A percentile compares a stretch with the other conserved stretches of the same genome.
Evolutionary conservation across 2,888 invertebrate species (phyloP).

Genomic region (Merodon equestris): DNA sequence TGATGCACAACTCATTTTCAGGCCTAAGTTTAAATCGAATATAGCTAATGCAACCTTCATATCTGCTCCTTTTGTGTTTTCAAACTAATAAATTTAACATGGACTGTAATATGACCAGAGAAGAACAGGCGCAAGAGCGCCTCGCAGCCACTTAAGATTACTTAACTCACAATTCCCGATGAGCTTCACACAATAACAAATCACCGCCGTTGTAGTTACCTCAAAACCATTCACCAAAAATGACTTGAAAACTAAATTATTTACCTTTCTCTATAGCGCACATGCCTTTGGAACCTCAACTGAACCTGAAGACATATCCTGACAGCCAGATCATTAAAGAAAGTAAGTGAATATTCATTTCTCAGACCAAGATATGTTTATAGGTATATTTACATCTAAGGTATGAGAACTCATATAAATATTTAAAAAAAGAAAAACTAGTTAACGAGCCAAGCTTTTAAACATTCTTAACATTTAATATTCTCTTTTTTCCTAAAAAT

Average conservation of each 20-base stretch:
- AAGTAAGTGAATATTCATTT: conserved; percentile 83
- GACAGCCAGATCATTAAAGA: conserved; percentile 88
- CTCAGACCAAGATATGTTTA: not conserved
- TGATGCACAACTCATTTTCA: no score
- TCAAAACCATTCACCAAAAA: not conserved
- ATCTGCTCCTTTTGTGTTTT: no score
- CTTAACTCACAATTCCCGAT: no score
- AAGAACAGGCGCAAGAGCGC: no score
- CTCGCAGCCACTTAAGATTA: no score
- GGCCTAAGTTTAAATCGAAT: no score
- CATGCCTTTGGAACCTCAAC: conserved; percentile 75
- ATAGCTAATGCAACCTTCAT: no score
- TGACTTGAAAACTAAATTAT: not conserved
- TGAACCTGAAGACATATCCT: conserved; percentile 88
- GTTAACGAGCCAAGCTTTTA: conserved; percentile 25
- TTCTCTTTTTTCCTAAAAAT: conserved; percentile 66
- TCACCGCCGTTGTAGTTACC: no score
- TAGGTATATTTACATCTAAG: conserved; percentile 51
- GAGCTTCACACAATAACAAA: no score
- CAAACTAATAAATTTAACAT: no score
- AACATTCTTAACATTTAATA: conserved; percentile 51
- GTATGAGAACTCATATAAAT: no score
- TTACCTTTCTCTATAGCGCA: conserved; percentile 35
- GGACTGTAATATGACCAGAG: no score
- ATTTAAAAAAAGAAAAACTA: conserved; percentile 1